Percentiles rank a stretch among this genome's conserved stretches.
These are phyloP conservation scores for Macropis europaea DNA, from an alignment of 2,888 invertebrate species.

Conservation along the genomic window DNA sequence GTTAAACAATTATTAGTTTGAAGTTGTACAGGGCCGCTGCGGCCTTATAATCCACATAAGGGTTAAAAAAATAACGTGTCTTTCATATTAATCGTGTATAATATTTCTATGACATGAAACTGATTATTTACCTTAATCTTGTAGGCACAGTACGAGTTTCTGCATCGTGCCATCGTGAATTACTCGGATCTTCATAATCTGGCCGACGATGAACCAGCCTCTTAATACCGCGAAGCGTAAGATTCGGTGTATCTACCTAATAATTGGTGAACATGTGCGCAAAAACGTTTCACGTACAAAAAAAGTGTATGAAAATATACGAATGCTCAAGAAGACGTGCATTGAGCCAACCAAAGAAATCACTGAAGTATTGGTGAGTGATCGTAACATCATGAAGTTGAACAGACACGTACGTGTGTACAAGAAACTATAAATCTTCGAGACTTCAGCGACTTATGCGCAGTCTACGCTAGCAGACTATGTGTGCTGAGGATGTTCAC, in stretches of 20 bases:
- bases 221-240: slow-evolving; percentile 65
- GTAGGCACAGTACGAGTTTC: slow-evolving; percentile 95
- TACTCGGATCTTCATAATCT: slow-evolving; percentile 93
- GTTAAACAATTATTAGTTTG: too few species aligned
- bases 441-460: slow-evolving; percentile 4
- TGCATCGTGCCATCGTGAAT: slow-evolving; percentile 94
- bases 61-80: too few species aligned
- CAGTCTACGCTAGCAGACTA: slow-evolving; percentile 9
- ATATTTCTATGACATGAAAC: too few species aligned
- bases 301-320: slow-evolving; percentile 33
- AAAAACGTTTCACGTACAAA: slow-evolving; percentile 36
- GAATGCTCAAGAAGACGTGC: slow-evolving; percentile 43
- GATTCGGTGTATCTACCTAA: slow-evolving; percentile 26
- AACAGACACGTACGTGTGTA: slow-evolving; percentile 12
- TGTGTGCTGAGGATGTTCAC: slow-evolving; percentile 21
- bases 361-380: slow-evolving; percentile 39
- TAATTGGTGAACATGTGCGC: slow-evolving; percentile 36
- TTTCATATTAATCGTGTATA: too few species aligned
- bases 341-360: slow-evolving; percentile 65
- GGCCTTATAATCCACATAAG: too few species aligned
- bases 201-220: slow-evolving; percentile 81
- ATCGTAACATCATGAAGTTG: slow-evolving; percentile 11
- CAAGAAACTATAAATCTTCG: slow-evolving; percentile 19
- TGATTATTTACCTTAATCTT: slow-evolving; percentile 69
- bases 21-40: too few species aligned